Base-by-base conservation (phyloP, 2,888 invertebrate species). In the Timema cristinae region DNA sequence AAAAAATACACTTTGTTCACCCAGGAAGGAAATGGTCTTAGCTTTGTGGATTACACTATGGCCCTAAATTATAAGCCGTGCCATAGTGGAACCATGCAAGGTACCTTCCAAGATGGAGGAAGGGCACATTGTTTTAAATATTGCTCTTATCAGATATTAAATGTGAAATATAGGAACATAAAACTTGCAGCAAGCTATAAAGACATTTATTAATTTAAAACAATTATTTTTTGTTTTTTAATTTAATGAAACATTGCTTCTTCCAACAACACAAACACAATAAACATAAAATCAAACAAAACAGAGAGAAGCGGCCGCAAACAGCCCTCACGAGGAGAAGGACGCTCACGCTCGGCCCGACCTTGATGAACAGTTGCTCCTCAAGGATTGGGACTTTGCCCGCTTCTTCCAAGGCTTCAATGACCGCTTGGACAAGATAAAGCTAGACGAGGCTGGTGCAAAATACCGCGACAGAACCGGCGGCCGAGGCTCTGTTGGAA, bases 361-460 rank as follows among this genome's bases (percentile, higher is more conserved):
- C 79, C 85, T 89, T 79, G 92, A 92, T 80, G 93, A 93, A 81
- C 91, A 91, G 75, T 89, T 90, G 71, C 86, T 94, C 76, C 86
- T 94, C 78, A 91, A 92, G 83, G 93, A 94, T 80, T 94, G 93
- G 94, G 91, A 94, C 84, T 91, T 94, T 83, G 91, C 92, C 77
- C 89, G 91, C 81, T 93, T 94, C 85, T 93, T 94, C 83, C 91
- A 82, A 78, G 83, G 82, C 74, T 82, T 83, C 79, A 82, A 81
- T 78, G 82, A 82, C 77, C 79, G 81, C 67, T 78, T 81, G 77
- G 82, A 82, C 76, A 80, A 80, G 78, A 80, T 80, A 78, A 83
- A 85, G 75, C 85, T 86, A 78, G 85, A 85, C 72, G 71, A 69
- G 15, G 50, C 51, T 5, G 16, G 68, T 47, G 63, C 61, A 13